Base-by-base conservation (phyloP, 37 sponge, comb jelly and placozoan species). In the Trichoplax adhaerens region DNA sequence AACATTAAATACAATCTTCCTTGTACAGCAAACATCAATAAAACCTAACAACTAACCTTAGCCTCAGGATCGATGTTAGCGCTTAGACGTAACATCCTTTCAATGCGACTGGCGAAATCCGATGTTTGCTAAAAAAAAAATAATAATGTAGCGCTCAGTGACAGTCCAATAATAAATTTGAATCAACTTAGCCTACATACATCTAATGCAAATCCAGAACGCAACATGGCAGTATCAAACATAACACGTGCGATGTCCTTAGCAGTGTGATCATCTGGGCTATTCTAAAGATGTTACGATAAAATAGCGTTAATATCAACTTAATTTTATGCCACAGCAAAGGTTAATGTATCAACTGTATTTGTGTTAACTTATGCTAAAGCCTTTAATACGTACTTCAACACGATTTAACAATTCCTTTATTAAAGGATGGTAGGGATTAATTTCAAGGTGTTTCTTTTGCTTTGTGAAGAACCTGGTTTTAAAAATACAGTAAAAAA, bases 381-480 rank as follows among this genome's bases (percentile, higher is more conserved):
- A 12, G 5, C 29, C 47, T 7, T 68, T 67, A 8, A 73, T 74
- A 4, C 63, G 5, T 49, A 73, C 75, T 62, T 77, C 76, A 48
- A 92, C 86, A 70, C 78, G 72, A 0, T 80, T 77, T 49, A 66
- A 77, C 2, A 95, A 86, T 69, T 95, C 91, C 52, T 81, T 69
- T 67, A 95, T 82, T 46, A 95, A 68, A 58, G 97, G 97, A 62
- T 95, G 97, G 55, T 85, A 84, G 58, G 97, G 97, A 74, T 95
- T 95, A 56, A 95, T 61, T 79, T 95, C 97, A 49, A 95, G 76
- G 46, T 82, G 91, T 79, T 95, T 95, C 92, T 95, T 95, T 86
- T 95, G 97, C 12, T 68, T 81, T 57, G 68, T 54, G 72, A 88
- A 92, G 76, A 78, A 89, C 1, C 90, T 89, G 74, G 12, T 29